These are phyloP conservation scores for Temnothorax rugatulus DNA, from an alignment of 2,888 invertebrate genomes.

Conservation along the genomic window DNA sequence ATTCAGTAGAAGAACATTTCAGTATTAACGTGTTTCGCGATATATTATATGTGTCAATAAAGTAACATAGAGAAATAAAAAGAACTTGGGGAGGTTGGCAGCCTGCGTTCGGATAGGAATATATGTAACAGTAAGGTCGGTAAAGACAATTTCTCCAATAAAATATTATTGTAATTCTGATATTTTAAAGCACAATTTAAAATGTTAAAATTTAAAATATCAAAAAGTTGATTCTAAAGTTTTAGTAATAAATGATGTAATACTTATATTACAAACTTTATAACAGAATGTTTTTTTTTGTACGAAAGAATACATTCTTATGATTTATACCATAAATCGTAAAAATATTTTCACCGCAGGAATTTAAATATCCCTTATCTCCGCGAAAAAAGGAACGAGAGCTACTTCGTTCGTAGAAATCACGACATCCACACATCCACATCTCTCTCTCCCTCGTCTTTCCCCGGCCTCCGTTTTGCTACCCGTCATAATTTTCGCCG, in stretches of 20 bases:
- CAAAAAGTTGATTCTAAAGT: background rate
- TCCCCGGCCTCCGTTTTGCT: background rate
- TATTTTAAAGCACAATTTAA: background rate
- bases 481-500: conserved; percentile 9
- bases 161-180: background rate
- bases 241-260: background rate
- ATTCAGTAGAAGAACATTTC: too few species aligned
- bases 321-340: background rate
- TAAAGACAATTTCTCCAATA: too few species aligned
- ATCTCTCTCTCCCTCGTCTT: background rate
- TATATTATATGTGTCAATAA: too few species aligned
- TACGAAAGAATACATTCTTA: background rate
- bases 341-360: background rate
- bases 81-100: too few species aligned
- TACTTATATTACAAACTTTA: background rate
- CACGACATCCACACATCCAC: background rate
- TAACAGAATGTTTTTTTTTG: background rate
- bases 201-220: background rate
- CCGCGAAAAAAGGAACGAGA: background rate
- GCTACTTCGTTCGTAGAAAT: conserved; percentile 20
- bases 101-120: too few species aligned
- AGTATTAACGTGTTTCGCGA: too few species aligned
- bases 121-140: too few species aligned
- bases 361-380: background rate
- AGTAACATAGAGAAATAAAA: too few species aligned